phyloP scores from a whole-genome alignment of 2,797 vertebrate genomes.

The Enteromius treurensis region DNA sequence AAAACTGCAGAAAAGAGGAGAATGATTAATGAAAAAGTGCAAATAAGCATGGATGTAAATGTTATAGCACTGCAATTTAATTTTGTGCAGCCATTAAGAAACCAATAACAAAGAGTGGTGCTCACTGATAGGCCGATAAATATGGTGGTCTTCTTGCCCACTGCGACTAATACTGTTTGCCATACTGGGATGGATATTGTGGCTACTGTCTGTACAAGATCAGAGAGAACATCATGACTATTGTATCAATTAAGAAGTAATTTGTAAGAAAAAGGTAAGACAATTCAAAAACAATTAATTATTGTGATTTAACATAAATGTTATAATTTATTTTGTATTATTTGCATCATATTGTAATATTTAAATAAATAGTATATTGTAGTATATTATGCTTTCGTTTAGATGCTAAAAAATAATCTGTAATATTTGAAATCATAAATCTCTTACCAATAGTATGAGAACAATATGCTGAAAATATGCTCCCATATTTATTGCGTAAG shows the following conservation, averaged over 20 bases:
- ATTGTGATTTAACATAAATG: not conserved
- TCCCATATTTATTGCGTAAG: slow-evolving; percentile 62
- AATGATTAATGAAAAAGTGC: not conserved
- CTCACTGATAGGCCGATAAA: slow-evolving; percentile 71
- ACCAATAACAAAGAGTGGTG: slow-evolving; percentile 1
- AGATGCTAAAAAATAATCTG: too few species aligned
- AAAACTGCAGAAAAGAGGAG: slow-evolving; percentile 58
- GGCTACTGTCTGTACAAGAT: slow-evolving; percentile 61
- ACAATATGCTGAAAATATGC: slow-evolving; percentile 70
- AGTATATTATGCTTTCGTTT: too few species aligned
- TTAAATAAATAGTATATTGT: not conserved
- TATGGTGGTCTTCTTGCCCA: slow-evolving; percentile 71
- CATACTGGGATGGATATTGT: slow-evolving; percentile 69
- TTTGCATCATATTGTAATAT: not conserved
- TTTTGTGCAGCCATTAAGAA: not conserved
- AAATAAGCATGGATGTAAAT: not conserved
- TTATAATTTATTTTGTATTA: not conserved
- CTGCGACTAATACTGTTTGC: slow-evolving; percentile 68
- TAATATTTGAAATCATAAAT: not conserved
- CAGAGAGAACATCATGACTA: not conserved
- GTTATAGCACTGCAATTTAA: not conserved
- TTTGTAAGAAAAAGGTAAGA: not conserved
- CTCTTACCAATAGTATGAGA: slow-evolving; percentile 65
- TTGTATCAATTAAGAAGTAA: not conserved
- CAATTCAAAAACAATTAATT: not conserved